These are phyloP conservation scores for Sceloporus tristichus DNA, from an alignment of 2,113 vertebrate genomes.

Conservation along the genomic window DNA sequence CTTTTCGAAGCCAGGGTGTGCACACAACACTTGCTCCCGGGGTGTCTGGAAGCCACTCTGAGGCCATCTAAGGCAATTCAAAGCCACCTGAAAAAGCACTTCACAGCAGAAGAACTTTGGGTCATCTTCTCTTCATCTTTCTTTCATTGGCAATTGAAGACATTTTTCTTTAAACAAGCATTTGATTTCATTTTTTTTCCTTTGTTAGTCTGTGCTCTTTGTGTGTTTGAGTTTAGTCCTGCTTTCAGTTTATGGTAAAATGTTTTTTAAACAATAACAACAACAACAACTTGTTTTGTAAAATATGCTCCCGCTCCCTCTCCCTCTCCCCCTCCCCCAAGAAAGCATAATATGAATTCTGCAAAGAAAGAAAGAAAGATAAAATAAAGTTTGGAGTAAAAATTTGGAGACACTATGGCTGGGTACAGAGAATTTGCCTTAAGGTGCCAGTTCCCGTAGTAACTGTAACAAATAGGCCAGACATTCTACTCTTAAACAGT, in stretches of 20 bases:
- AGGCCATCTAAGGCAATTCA: too few relatives aligned
- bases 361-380: too few relatives aligned
- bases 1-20: too few relatives aligned
- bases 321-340: too few relatives aligned
- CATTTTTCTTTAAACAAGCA: neutral
- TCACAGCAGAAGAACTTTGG: too few relatives aligned
- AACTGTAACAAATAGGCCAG: neutral
- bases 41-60: too few relatives aligned
- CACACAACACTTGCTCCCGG: too few relatives aligned
- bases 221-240: neutral
- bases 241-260: neutral
- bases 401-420: neutral
- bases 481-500: constrained; percentile 9
- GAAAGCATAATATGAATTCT: too few relatives aligned
- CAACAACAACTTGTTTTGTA: too few relatives aligned
- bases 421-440: neutral
- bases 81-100: too few relatives aligned
- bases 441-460: neutral
- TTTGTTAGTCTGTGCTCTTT: neutral
- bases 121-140: neutral
- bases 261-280: neutral
- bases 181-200: neutral
- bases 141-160: neutral
- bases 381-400: neutral
- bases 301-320: too few relatives aligned